Conservation (phyloP, 2,797 vertebrate species). For the Phylloscopus collybita region DNA sequence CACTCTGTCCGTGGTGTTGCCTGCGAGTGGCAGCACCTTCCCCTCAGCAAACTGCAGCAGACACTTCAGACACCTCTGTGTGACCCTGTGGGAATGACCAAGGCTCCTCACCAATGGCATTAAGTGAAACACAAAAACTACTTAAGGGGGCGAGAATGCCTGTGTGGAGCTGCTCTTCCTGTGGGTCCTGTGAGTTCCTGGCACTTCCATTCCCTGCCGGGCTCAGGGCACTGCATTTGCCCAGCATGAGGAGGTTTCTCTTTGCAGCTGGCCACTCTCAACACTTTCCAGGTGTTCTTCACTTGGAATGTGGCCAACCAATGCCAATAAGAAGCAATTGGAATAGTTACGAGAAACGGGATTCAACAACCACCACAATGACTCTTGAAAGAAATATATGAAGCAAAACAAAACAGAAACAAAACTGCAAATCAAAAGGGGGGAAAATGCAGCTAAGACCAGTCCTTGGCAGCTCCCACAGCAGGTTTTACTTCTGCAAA, state of each 20-base stretch:
- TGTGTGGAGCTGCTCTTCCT: not conserved
- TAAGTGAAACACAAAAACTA: not conserved
- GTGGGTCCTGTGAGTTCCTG: rapidly evolving
- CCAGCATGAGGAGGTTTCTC: not conserved
- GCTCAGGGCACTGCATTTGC: not conserved
- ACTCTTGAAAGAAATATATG: not conserved
- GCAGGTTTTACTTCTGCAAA: not conserved
- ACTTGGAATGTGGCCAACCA: not conserved
- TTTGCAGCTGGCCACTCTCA: not conserved
- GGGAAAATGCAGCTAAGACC: not conserved
- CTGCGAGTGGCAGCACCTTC: not conserved
- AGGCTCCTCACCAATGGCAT: rapidly evolving
- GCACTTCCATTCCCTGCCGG: not conserved
- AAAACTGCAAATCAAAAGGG: not conserved
- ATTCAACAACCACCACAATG: not conserved
- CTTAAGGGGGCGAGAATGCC: not conserved
- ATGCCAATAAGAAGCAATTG: not conserved
- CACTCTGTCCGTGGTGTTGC: not conserved
- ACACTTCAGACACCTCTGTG: not conserved
- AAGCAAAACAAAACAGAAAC: not conserved
- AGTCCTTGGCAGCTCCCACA: not conserved
- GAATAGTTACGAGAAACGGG: not conserved
- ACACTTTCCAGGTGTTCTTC: not conserved
- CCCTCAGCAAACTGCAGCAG: not conserved
- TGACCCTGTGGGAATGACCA: not conserved